Base-by-base conservation (phyloP, 1,140 invertebrate species). In the Eurosta solidaginis region DNA sequence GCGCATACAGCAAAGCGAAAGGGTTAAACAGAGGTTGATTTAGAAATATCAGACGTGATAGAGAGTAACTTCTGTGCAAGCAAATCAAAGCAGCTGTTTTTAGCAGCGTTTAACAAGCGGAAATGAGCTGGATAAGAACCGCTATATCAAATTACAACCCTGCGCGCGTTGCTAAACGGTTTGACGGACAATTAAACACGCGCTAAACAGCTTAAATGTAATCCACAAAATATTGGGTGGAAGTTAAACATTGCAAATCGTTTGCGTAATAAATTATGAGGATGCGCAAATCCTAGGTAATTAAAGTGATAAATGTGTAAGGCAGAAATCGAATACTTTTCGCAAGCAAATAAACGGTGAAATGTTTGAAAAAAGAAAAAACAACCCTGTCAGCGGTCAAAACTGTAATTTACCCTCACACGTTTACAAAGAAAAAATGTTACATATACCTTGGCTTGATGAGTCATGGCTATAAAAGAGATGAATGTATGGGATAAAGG, bases 271-370 rank as follows among this genome's bases (percentile, higher is more conserved):
- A 68, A 68, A 40, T 68, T 40, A 42, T 20, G 3, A 20, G 29
- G 33, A 20, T 42, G 59, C 3, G 59, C 17, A 68, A 68, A 59
- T 59, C 25, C 14, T 33, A 3, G 59, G 59, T 20, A 68, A 68
- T 68, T 68, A 68, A 68, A 40, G 6, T 68, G 59, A 68, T 68
- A 17, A 68, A 68, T 68, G 59, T 40, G 59, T 20, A n/a, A 36
- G 22, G 2, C n/a, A 22, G 27, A 40, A 68, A 68, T 42, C 9
- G 7, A 68, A 68, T 68, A 42, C 20, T 68, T 49, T 68, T 68
- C 22, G 33, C 59, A 20, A 68, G 7, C n/a, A 5, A 40, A 68
- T 7, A 40, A 36, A 42, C 33, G 3, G 22, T 22, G 1, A 68
- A 40, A 68, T 40, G 14, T 40, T 3, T 33, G n/a, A n/a, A n/a